Evolutionary conservation across 2,888 invertebrate species (phyloP), one percentile per base, ranked within the genome.

Genomic region (Frankliniella intonsa): DNA sequence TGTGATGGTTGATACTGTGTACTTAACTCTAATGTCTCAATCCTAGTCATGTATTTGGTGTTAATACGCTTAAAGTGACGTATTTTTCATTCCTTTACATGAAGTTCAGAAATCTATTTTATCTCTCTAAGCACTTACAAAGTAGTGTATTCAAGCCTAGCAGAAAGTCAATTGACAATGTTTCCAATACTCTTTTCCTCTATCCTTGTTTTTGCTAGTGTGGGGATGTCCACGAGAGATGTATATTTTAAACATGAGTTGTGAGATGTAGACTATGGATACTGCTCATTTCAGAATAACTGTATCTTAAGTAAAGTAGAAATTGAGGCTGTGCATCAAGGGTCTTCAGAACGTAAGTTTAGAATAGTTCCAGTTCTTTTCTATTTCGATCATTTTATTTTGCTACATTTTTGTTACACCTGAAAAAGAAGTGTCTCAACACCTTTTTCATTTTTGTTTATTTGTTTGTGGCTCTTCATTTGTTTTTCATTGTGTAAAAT

Each of bases 1-100:
- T 76, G 69, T 76, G 69, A 76, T 76, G 69, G 69, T 76, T 76
- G 69, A 25, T 76, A 76, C 69, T 76, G 69, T 76, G 69, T 76
- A 76, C 69, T 76, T 76, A 76, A 76, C 10, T 10, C 22, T 76
- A 12, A 12, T 76, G 69, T 76, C 10, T 76, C 69, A 76, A 76
- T 9, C 25, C 69, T 76, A 76, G 69, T 76, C 69, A 25, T 76
- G 69, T 69, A 69, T 69, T 22, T 69, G 69, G 22, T n/a, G 69
- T 22, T 11, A 11, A 69, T 69, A 69, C 69, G 69, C 25, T 76
- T 22, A 25, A 76, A 76, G 10, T 76, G 25, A 76, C 69, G 69
- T 25, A 76, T 76, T 76, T n/a, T 76, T 22, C 69, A 76, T 76
- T 76, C 69, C 69, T 76, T n/a, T 76, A 25, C 69, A 76, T 76